These are phyloP conservation scores for Lateolabrax maculatus DNA, from an alignment of 2,797 vertebrate species.

Conservation along the genomic window DNA sequence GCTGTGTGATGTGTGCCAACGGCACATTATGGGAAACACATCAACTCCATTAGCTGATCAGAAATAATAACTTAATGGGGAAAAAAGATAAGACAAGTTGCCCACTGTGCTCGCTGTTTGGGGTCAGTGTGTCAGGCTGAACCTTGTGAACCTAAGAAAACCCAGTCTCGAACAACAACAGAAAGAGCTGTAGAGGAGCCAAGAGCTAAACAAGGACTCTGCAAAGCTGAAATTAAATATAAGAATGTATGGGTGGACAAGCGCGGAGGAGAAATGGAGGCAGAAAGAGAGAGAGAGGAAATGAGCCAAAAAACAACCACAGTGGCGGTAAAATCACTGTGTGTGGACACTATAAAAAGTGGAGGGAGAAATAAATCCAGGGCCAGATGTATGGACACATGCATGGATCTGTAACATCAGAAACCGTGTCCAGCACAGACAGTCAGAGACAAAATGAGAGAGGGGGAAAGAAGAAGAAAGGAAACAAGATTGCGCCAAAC, in stretches of 20 bases:
- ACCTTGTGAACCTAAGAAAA: conserved; percentile 61
- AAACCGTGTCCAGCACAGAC: conserved; percentile 50
- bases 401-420: conserved; percentile 55
- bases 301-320: conserved; percentile 55
- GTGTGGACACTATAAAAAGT: conserved; percentile 65
- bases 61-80: conserved; percentile 22
- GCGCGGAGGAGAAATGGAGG: conserved; percentile 33
- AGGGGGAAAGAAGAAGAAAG: conserved; percentile 41
- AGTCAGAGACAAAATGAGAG: conserved; percentile 60
- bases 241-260: conserved; percentile 63
- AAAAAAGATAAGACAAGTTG: conserved; percentile 18
- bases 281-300: conserved; percentile 38
- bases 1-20: conserved; percentile 7
- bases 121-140: conserved; percentile 62
- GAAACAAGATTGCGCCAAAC: conserved; percentile 46
- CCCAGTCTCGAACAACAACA: conserved; percentile 61
- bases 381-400: conserved; percentile 55
- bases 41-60: conserved; percentile 45
- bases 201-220: conserved; percentile 72
- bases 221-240: conserved; percentile 74
- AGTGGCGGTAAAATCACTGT: conserved; percentile 55
- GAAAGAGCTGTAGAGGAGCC: conserved; percentile 42
- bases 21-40: conserved; percentile 54
- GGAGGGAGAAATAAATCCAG: conserved; percentile 43
- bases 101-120: neutral